phyloP scores from a whole-genome alignment of 2,113 vertebrate genomes.

The Jaculus jaculus region DNA sequence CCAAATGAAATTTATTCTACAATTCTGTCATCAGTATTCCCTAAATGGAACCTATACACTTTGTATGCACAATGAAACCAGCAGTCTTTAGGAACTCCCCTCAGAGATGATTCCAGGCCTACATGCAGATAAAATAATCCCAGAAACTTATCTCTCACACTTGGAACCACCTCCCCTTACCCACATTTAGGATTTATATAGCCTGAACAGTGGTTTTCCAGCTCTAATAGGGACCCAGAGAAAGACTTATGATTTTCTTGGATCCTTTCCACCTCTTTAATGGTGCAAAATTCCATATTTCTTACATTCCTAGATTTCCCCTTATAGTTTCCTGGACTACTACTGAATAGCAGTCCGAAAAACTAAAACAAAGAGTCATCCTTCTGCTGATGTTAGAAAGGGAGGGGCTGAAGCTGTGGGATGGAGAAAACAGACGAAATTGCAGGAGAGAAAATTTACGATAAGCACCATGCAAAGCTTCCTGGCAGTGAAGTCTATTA shows the following conservation, averaged over 20 bases:
- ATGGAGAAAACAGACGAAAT: conserved; percentile 54
- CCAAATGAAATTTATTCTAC: background rate
- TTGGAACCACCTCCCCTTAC: background rate
- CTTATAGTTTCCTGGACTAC: background rate
- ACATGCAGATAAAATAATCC: background rate
- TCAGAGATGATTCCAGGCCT: background rate
- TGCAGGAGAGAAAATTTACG: conserved; percentile 44
- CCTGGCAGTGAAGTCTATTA: conserved; percentile 51
- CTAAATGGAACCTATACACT: background rate
- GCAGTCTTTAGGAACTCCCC: background rate
- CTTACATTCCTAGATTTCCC: background rate
- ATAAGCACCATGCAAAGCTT: conserved; percentile 40
- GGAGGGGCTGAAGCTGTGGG: background rate
- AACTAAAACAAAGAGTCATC: conserved; percentile 6
- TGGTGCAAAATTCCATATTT: background rate
- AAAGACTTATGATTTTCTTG: conserved; percentile 22
- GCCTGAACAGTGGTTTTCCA: background rate
- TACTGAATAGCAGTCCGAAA: background rate
- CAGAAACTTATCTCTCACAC: background rate
- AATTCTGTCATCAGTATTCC: background rate
- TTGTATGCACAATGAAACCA: background rate
- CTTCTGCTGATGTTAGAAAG: background rate
- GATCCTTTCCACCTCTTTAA: background rate
- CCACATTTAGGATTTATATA: conserved; percentile 2
- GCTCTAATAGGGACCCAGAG: background rate